Evolutionary conservation across 2,797 vertebrate genomes (phyloP), one percentile per base, ranked within the genome.

Genomic region (Bufotes viridis): DNA sequence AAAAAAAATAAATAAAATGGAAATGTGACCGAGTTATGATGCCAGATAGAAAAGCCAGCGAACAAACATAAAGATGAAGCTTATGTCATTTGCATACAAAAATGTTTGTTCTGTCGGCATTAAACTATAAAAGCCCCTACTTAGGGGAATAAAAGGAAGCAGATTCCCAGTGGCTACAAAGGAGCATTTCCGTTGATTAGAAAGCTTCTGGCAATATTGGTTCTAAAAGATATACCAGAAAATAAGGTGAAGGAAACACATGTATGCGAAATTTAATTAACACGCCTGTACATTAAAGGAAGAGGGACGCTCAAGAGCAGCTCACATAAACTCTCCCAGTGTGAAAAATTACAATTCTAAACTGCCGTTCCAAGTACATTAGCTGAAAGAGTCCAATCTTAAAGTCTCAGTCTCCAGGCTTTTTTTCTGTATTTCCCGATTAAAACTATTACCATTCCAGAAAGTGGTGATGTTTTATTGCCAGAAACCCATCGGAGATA

Each of bases 311-410:
- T n/a, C 22, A 70, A 72, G 51, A 17, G 24, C n/a, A 12, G 53
- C 51, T 20, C 75, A 22, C 72, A 87, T 80, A 87, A 81, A 87
- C 78, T 87, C 78, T 65, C 67, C 29, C 78, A 81, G 65, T 87
- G 85, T 87, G 78, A 81, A 81, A 61, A 81, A 81, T 72, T 42
- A 60, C 78, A 87, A 81, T 87, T 81, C 42, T 18, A 81, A 69
- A 74, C 67, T 24, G 78, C 55, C 26, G 7, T 70, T 81, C 51
- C 24, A 24, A 58, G 65, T 58, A 67, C 75, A 85, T 78, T 80
- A 86, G 80, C 76, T 80, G 65, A 86, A 74, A 20, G 26, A 86
- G 63, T 70, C 49, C 61, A 80, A 86, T 86, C 79, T 86, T 15
- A 51, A 80, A 58, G 55, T 34, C 67, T 80, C 22, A 22, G 76